Conservation (phyloP, 2,113 vertebrate species). For the Hepsetus odoe region DNA sequence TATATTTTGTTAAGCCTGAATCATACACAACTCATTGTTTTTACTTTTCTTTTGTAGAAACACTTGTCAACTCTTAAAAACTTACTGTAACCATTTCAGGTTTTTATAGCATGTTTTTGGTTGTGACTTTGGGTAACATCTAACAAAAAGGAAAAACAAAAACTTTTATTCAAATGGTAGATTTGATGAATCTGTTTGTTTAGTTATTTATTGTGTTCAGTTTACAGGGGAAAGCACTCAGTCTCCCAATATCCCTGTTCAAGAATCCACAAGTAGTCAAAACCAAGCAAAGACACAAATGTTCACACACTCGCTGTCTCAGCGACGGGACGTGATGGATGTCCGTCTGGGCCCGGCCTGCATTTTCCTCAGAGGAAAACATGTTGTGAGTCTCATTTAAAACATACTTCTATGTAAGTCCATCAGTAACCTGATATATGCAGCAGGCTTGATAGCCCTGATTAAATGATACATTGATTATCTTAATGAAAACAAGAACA, state of each 20-base stretch:
- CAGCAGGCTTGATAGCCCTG: background rate
- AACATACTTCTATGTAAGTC: background rate
- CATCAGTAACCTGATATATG: background rate
- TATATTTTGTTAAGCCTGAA: too few species aligned
- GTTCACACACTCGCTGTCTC: conserved; percentile 9
- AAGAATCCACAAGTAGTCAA: conserved; percentile 7
- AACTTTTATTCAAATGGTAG: background rate
- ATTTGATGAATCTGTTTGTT: background rate
- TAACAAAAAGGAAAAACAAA: background rate
- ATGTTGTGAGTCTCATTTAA: conserved; percentile 70
- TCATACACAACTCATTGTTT: too few species aligned
- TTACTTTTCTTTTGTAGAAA: too few species aligned
- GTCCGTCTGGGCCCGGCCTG: conserved; percentile 83
- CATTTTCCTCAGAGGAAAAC: conserved; percentile 84
- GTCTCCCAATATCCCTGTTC: conserved; percentile 13
- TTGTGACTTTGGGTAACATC: background rate
- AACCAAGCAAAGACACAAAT: conserved; percentile 8
- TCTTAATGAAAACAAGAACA: too few species aligned
- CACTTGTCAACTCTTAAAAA: too few species aligned
- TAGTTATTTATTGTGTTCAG: conserved; percentile 57
- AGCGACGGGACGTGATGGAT: conserved; percentile 13
- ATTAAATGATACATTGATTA: too few species aligned
- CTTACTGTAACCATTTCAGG: too few species aligned
- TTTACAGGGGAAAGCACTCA: conserved; percentile 58
- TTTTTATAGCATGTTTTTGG: too few species aligned